These are phyloP conservation scores for Plectropomus leopardus DNA, from an alignment of 2,113 vertebrate genomes.

Conservation along the genomic window DNA sequence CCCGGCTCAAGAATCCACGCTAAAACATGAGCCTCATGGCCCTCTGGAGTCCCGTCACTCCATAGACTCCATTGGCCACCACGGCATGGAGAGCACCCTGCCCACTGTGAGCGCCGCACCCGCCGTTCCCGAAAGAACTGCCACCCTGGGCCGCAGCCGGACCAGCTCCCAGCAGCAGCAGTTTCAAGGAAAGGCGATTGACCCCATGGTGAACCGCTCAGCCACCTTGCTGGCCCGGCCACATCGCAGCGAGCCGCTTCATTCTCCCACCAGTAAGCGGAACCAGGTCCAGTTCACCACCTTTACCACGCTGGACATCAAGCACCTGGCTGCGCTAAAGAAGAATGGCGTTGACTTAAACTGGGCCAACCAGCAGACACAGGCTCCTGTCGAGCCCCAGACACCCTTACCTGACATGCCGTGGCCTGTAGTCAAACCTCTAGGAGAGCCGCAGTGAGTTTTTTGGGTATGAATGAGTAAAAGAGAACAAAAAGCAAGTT, in stretches of 20 bases:
- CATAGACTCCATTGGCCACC: constrained; percentile 55
- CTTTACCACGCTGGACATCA: constrained; percentile 88
- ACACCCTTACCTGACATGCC: constrained; percentile 81
- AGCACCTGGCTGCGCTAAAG: constrained; percentile 85
- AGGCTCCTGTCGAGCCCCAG: constrained; percentile 76
- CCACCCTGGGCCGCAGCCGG: constrained; percentile 81
- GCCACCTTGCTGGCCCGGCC: constrained; percentile 82
- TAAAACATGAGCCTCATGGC: constrained; percentile 75
- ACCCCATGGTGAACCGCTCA: constrained; percentile 70
- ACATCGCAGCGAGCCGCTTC: constrained; percentile 84
- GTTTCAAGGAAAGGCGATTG: constrained; percentile 49
- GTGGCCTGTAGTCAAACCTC: constrained; percentile 81
- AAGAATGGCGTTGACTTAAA: constrained; percentile 87
- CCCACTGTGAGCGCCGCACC: constrained; percentile 53
- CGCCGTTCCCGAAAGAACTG: constrained; percentile 86
- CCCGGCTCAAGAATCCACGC: constrained; percentile 79
- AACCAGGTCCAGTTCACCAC: constrained; percentile 98
- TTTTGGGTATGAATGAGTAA: background rate
- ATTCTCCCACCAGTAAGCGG: constrained; percentile 96
- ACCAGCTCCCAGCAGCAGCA: constrained; percentile 76
- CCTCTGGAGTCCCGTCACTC: constrained; percentile 62
- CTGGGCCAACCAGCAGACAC: constrained; percentile 88
- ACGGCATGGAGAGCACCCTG: constrained; percentile 43
- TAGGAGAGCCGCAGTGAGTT: constrained; percentile 70
- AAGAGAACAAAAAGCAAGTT: background rate